A percentile compares a stretch with the other conserved stretches of the same genome.
Evolutionary conservation across 2,888 invertebrate species (phyloP).

Genomic region (Sepiola atlantica): DNA sequence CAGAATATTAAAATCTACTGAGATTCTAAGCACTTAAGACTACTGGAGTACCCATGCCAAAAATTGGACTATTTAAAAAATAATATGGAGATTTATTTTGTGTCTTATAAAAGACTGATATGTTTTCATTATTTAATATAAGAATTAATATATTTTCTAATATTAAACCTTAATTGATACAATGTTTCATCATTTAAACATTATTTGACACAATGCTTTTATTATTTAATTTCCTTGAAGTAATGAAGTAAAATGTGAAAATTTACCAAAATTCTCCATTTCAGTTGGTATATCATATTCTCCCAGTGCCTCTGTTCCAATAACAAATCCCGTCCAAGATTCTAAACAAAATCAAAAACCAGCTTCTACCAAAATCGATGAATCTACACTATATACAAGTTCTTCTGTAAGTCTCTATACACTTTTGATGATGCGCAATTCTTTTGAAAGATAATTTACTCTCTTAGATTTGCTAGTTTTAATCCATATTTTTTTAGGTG

Average conservation of each 20-base stretch:
- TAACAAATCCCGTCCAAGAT: conserved; percentile 14
- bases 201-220: not conserved
- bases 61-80: too few relatives aligned
- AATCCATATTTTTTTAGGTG: too few relatives aligned
- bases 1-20: too few relatives aligned
- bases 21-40: too few relatives aligned
- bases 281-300: conserved; percentile 37
- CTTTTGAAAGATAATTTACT: too few relatives aligned
- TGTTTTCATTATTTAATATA: too few relatives aligned
- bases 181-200: not conserved
- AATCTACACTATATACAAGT: not conserved
- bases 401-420: conserved; percentile 43
- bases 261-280: not conserved
- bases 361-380: conserved; percentile 35
- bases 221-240: not conserved
- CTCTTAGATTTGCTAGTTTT: not conserved
- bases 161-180: not conserved
- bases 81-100: too few relatives aligned
- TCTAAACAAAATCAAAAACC: conserved; percentile 23
- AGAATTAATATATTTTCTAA: too few relatives aligned
- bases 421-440: not conserved
- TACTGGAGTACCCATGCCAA: too few relatives aligned
- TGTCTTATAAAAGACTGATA: too few relatives aligned
- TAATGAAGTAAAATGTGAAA: not conserved
- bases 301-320: not conserved